These are phyloP conservation scores for Heterocephalus glaber DNA, from an alignment of 2,113 vertebrate genomes.

Conservation along the genomic window DNA sequence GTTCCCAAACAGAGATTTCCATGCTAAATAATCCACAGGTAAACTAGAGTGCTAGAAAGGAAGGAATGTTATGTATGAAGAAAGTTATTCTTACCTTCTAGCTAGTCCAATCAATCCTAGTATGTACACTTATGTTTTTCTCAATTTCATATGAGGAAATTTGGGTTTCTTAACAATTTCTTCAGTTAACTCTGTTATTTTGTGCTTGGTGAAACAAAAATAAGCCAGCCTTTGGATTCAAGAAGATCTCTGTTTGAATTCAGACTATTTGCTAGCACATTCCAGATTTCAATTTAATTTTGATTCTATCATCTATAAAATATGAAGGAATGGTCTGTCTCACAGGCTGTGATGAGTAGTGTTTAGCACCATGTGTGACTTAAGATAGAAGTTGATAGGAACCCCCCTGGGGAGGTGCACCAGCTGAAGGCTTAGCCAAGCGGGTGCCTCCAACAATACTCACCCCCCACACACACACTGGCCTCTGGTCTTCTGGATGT, in stretches of 20 bases:
- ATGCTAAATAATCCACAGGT: neutral
- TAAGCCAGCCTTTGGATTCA: neutral
- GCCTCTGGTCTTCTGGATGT: too few relatives aligned
- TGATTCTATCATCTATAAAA: constrained; percentile 18
- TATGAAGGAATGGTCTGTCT: neutral
- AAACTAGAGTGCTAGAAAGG: neutral
- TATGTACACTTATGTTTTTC: neutral
- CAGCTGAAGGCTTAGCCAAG: too few relatives aligned
- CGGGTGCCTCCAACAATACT: too few relatives aligned
- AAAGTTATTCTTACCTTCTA: neutral
- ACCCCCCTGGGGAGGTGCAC: too few relatives aligned
- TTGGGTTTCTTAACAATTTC: neutral
- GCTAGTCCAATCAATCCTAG: neutral
- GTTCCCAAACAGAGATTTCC: neutral
- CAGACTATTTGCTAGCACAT: neutral
- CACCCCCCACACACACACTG: too few relatives aligned
- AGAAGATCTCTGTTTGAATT: neutral
- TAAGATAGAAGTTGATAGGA: neutral
- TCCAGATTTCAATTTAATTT: neutral
- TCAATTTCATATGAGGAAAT: neutral
- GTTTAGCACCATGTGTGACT: neutral
- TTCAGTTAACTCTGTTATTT: neutral
- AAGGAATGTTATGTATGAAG: neutral
- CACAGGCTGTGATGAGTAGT: neutral
- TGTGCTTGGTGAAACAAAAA: constrained; percentile 24